phyloP scores from a whole-genome alignment of 2,113 vertebrate genomes.

The Tenebrosternarchus preto region DNA sequence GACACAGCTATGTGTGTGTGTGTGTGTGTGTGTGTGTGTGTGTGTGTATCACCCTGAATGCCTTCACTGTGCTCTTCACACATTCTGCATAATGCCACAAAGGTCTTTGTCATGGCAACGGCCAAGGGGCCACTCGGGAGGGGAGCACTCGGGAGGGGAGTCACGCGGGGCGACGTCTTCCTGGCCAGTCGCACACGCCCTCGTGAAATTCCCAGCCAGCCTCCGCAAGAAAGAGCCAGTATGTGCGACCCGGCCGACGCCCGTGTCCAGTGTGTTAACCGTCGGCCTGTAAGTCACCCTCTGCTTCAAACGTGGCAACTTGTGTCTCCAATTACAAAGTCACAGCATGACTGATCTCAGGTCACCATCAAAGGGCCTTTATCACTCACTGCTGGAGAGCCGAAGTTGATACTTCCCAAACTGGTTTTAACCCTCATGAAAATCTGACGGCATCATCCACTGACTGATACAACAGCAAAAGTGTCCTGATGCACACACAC shows the following conservation, averaged over 20 bases:
- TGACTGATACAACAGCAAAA: too few relatives aligned
- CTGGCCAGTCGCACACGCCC: constrained; percentile 16
- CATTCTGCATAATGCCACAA: constrained; percentile 32
- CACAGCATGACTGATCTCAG: too few relatives aligned
- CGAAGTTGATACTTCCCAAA: too few relatives aligned
- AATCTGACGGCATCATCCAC: too few relatives aligned
- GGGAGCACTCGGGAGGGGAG: not conserved
- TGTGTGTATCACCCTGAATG: constrained; percentile 34
- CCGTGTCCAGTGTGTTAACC: not conserved
- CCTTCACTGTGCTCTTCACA: constrained; percentile 39
- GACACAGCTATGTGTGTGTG: constrained; percentile 16
- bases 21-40: constrained; percentile 21
- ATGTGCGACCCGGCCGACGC: not conserved
- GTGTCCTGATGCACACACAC: too few relatives aligned
- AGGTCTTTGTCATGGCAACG: constrained; percentile 45
- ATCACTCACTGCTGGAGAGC: too few relatives aligned
- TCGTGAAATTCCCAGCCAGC: constrained; percentile 17
- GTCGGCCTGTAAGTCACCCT: not conserved
- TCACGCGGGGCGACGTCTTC: constrained; percentile 9
- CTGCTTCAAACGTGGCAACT: not conserved
- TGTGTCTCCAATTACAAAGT: too few relatives aligned
- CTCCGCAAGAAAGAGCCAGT: not conserved
- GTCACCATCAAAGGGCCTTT: too few relatives aligned
- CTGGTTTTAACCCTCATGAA: too few relatives aligned
- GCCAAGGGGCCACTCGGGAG: not conserved